These are phyloP conservation scores for Rhadinocentrus ornatus DNA, from an alignment of 2,797 vertebrate species.

Conservation along the genomic window DNA sequence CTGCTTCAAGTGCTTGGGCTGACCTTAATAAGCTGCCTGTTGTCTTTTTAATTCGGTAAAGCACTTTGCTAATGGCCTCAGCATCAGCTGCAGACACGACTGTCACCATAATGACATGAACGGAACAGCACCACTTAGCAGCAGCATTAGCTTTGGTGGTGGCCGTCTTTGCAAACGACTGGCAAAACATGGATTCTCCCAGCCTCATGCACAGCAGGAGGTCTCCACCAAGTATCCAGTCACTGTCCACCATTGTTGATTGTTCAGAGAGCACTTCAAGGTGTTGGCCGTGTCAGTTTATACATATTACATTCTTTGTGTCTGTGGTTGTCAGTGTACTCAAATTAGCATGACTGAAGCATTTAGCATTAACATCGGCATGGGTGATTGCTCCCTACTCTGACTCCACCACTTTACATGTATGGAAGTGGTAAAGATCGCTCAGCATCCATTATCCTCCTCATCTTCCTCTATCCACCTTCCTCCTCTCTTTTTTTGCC, in stretches of 20 bases:
- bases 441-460: constrained; percentile 41
- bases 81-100: constrained; percentile 39
- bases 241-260: constrained; percentile 40
- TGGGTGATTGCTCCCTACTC: constrained; percentile 52
- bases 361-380: constrained; percentile 66
- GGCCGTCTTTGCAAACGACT: constrained; percentile 23
- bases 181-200: constrained; percentile 14
- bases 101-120: constrained; percentile 37
- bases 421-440: constrained; percentile 58
- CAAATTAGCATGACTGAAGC: constrained; percentile 68
- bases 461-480: neutral
- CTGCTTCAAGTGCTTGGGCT: neutral
- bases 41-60: constrained; percentile 47
- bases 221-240: constrained; percentile 1
- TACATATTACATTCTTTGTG: constrained; percentile 56
- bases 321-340: constrained; percentile 66
- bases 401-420: constrained; percentile 54
- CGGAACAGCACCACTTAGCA: constrained; percentile 40
- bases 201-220: neutral
- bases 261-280: constrained; percentile 35
- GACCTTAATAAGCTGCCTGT: constrained; percentile 27
- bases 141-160: constrained; percentile 14
- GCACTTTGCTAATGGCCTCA: constrained; percentile 43
- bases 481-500: constrained; percentile 6
- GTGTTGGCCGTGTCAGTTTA: constrained; percentile 52